phyloP scores from a whole-genome alignment of 2,113 vertebrate genomes.

The Tiliqua scincoides region DNA sequence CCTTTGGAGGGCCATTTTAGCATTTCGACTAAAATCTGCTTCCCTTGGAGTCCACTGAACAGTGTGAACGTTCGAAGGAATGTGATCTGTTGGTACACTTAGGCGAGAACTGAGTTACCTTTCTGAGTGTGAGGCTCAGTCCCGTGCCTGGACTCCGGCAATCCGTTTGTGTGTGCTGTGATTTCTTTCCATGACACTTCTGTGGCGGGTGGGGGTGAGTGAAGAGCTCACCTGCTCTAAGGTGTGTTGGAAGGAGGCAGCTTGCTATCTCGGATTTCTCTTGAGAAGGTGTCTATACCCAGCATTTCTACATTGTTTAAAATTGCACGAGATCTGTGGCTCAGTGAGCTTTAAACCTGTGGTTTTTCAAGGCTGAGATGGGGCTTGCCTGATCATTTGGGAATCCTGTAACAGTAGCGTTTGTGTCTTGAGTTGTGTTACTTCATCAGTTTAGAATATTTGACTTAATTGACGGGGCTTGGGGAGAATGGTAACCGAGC shows the following conservation, averaged over 20 bases:
- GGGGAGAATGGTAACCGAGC: background rate
- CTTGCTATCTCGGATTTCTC: no score
- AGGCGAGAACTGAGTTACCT: slow-evolving; percentile 17
- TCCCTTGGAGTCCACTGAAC: slow-evolving; percentile 49
- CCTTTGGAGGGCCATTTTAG: background rate
- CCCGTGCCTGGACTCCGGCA: slow-evolving; percentile 23
- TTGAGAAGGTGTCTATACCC: background rate
- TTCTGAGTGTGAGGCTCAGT: slow-evolving; percentile 39
- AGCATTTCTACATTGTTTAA: no score
- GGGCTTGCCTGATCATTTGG: background rate
- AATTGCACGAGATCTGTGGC: background rate
- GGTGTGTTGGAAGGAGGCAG: no score
- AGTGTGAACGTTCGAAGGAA: slow-evolving; percentile 17
- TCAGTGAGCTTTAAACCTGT: no score
- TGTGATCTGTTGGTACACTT: slow-evolving; percentile 35
- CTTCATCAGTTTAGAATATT: background rate
- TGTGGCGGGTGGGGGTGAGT: background rate
- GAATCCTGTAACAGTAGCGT: background rate
- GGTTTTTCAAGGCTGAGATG: background rate
- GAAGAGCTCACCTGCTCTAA: background rate
- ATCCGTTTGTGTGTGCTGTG: slow-evolving; percentile 12
- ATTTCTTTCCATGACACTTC: background rate
- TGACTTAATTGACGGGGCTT: background rate
- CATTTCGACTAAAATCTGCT: background rate
- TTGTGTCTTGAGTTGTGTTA: background rate